Evolutionary conservation across 2,797 vertebrate genomes (phyloP), one percentile per base, ranked within the genome.

Genomic region (Chloroceryle inda): DNA sequence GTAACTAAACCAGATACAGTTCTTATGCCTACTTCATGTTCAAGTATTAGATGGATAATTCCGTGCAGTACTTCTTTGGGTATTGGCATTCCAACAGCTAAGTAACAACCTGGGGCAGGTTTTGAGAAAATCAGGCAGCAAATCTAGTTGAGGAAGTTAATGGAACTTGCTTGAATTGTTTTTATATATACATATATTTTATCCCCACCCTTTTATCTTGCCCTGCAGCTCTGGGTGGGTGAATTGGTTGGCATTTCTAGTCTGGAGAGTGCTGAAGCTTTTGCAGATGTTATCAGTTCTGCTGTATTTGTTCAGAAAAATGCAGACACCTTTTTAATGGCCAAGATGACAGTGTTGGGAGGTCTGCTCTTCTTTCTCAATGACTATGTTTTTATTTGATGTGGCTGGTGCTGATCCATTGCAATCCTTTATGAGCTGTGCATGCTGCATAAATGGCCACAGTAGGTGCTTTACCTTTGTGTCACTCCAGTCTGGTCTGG

Each of bases 1-100:
- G 26, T 59, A 50, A 22, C n/a, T 29, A 85, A 76, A 13, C 9
- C 44, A 84, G 63, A 58, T 38, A 29, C 14, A 71, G 55, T 77
- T 42, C n/a, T 17, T 22, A 19, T 0, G 1, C 11, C 24, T 85
- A 5, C 3, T 10, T 15, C 2, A 1, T 0, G 0, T 61, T 85
- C 11, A 21, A n/a, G 13, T 85, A 24, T 50, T 58, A 27, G 45
- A 18, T 58, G 40, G 37, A 24, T 90, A 40, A 49, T 59, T 87
- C 52, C 35, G 19, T 68, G 33, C 9, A 35, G 17, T 75, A 9
- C 37, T 73, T 19, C 37, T 68, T 58, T 29, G 35, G n/a, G 22
- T 33, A 4, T 0, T 85, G 55, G 18, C 5, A 11, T 71, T 76
- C 31, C 56, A 66, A 1, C 20, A 59, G 23, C 35, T 95, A 5